phyloP scores from a whole-genome alignment of 2,113 vertebrate genomes.

The Morphnarchus princeps region DNA sequence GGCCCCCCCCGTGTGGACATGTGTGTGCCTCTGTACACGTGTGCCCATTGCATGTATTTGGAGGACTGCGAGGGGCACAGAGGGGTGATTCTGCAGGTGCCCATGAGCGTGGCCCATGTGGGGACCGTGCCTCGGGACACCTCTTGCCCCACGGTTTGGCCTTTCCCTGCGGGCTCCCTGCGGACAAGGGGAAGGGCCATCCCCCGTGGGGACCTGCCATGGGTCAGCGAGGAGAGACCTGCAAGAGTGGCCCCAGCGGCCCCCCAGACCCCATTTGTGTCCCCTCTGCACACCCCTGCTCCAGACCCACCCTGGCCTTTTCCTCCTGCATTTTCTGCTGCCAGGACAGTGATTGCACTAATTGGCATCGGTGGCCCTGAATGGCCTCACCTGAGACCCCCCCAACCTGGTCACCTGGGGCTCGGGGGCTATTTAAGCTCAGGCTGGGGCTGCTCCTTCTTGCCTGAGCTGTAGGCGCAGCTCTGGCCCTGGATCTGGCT shows the following conservation, averaged over 20 bases:
- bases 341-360: background rate
- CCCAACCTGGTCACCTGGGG: background rate
- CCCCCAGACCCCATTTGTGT: background rate
- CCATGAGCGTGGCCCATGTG: rapidly evolving
- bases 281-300: background rate
- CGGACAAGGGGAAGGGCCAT: background rate
- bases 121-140: rapidly evolving
- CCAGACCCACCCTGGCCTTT: background rate
- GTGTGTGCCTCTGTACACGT: rapidly evolving
- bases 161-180: background rate
- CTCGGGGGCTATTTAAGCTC: background rate
- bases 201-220: rapidly evolving
- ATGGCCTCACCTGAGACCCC: background rate
- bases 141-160: background rate
- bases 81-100: background rate
- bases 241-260: rapidly evolving
- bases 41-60: background rate
- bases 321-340: background rate
- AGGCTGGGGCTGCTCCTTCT: background rate
- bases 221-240: background rate
- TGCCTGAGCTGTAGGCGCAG: background rate
- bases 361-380: background rate
- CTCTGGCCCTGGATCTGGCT: too few relatives aligned
- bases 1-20: background rate
- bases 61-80: rapidly evolving